phyloP scores from a whole-genome alignment of 2,113 vertebrate genomes.

The Pao palembangensis region DNA sequence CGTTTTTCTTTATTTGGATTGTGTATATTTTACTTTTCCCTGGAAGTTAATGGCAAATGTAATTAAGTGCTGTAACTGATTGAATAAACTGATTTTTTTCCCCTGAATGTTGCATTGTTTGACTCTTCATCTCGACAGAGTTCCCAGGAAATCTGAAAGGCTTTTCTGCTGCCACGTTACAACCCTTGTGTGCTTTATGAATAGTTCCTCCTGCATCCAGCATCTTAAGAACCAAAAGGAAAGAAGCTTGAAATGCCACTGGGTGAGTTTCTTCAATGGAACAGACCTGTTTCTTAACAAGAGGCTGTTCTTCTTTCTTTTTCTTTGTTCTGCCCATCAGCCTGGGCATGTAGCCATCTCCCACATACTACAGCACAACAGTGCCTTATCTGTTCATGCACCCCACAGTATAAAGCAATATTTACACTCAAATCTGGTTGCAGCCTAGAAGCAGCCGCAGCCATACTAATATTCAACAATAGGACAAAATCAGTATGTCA shows the following conservation, averaged over 20 bases:
- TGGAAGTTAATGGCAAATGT: conserved; percentile 47
- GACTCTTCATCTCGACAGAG: conserved; percentile 58
- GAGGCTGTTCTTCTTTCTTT: conserved; percentile 32
- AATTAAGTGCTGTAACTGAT: conserved; percentile 55
- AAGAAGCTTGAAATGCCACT: conserved; percentile 27
- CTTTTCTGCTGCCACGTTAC: conserved; percentile 41
- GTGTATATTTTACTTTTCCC: conserved; percentile 21
- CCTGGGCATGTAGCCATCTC: conserved; percentile 34
- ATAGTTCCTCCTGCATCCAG: conserved; percentile 32
- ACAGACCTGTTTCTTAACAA: conserved; percentile 34
- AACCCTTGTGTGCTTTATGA: conserved; percentile 47
- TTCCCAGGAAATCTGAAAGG: conserved; percentile 56
- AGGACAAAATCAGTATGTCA: too few species aligned
- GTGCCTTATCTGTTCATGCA: too few species aligned
- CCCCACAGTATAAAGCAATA: too few species aligned
- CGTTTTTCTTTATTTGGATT: conserved; percentile 44
- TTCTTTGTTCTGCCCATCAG: conserved; percentile 40
- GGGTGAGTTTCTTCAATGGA: conserved; percentile 5
- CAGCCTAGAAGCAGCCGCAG: too few species aligned
- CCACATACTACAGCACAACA: conserved; percentile 1
- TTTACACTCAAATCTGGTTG: too few species aligned
- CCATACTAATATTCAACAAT: too few species aligned
- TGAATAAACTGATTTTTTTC: conserved; percentile 25
- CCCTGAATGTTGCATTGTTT: conserved; percentile 42
- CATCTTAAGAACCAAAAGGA: conserved; percentile 32